phyloP scores from a whole-genome alignment of 2,113 vertebrate species.

The Callipepla californica region DNA sequence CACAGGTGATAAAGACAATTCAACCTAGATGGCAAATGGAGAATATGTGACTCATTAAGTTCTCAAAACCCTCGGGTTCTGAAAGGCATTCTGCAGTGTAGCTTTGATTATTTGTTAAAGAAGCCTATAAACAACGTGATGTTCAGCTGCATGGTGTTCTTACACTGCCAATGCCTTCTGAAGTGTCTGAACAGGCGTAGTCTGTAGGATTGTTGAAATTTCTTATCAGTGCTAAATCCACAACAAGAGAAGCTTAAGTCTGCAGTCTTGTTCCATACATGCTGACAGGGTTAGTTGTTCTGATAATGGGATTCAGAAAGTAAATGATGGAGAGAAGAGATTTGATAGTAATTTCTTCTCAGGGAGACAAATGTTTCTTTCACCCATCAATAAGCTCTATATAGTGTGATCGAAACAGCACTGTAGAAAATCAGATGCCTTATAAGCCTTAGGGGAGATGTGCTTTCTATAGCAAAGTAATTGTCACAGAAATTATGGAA shows the following conservation, averaged over 20 bases:
- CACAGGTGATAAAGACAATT: not conserved
- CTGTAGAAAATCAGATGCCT: constrained; percentile 64
- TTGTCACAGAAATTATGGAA: constrained; percentile 71
- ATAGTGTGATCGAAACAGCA: constrained; percentile 45
- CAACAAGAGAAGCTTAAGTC: not conserved
- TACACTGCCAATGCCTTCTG: not conserved
- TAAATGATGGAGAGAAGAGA: not conserved
- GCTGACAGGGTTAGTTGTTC: constrained; percentile 26
- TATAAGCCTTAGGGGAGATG: constrained; percentile 65
- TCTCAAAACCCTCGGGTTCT: not conserved
- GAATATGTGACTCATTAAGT: not conserved
- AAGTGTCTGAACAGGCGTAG: not conserved
- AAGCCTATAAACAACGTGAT: not conserved
- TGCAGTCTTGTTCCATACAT: not conserved
- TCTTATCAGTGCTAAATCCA: constrained; percentile 6
- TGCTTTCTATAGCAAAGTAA: constrained; percentile 61
- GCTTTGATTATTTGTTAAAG: not conserved
- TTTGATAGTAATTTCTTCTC: constrained; percentile 51
- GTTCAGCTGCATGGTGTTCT: not conserved
- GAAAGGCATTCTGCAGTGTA: not conserved
- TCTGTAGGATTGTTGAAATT: not conserved
- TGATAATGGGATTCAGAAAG: constrained; percentile 47
- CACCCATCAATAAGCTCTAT: constrained; percentile 45
- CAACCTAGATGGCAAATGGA: not conserved
- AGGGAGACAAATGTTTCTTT: constrained; percentile 54